These are phyloP conservation scores for Eristalis tenax DNA, from an alignment of 2,888 invertebrate species.

Conservation along the genomic window DNA sequence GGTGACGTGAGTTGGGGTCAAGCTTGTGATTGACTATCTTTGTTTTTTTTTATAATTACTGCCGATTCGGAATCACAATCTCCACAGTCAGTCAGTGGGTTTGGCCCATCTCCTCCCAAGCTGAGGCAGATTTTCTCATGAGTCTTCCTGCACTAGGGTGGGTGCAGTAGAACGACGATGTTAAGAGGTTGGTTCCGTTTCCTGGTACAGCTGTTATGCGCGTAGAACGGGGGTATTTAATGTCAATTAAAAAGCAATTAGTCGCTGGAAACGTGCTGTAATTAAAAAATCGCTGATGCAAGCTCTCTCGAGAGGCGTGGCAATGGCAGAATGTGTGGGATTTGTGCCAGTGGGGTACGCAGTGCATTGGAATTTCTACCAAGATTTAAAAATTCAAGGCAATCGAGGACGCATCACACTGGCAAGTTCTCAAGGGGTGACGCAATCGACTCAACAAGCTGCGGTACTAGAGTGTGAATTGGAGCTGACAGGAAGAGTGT, in stretches of 20 bases:
- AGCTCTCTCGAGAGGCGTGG: neutral
- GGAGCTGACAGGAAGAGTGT: neutral
- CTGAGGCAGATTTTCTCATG: neutral
- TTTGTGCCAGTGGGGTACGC: neutral
- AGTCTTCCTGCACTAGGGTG: neutral
- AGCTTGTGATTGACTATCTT: neutral
- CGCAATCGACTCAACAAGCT: neutral
- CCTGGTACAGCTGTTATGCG: neutral
- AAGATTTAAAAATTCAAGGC: neutral
- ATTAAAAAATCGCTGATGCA: neutral
- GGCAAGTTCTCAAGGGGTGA: neutral
- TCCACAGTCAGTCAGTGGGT: too few species aligned
- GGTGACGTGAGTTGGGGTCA: neutral
- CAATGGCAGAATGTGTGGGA: neutral
- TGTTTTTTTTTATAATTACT: neutral
- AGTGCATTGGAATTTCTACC: neutral
- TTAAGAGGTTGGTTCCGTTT: neutral
- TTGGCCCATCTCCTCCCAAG: neutral
- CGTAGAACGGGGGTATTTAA: neutral
- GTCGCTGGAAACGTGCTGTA: neutral
- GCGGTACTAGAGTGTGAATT: neutral
- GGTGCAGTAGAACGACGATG: neutral
- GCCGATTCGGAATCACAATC: neutral
- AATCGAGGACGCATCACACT: neutral
- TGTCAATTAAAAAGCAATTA: neutral